Evolutionary conservation across 2,888 invertebrate species (phyloP).

Genomic region (Ctena decussata): DNA sequence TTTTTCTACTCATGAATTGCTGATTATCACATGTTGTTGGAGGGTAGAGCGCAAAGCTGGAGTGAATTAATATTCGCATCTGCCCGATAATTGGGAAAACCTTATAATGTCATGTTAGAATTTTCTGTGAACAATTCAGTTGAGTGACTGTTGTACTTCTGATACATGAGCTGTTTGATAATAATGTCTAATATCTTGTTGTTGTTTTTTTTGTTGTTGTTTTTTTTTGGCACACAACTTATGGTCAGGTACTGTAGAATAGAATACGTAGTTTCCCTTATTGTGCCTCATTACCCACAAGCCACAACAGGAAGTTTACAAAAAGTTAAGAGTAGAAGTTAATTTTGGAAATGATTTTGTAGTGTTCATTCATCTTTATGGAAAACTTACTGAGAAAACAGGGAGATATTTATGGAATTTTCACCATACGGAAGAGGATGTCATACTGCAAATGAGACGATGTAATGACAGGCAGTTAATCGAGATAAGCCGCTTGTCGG

Average conservation of each 20-base stretch:
- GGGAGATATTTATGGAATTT: background rate
- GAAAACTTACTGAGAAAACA: background rate
- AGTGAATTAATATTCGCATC: too few relatives aligned
- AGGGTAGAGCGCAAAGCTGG: too few relatives aligned
- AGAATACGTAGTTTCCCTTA: background rate
- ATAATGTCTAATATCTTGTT: too few relatives aligned
- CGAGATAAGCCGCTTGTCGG: constrained; percentile 12
- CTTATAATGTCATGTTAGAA: too few relatives aligned
- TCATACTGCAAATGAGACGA: background rate
- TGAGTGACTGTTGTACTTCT: too few relatives aligned
- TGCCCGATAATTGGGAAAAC: too few relatives aligned
- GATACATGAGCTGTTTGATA: too few relatives aligned
- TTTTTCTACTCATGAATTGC: too few relatives aligned
- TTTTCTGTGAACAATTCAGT: too few relatives aligned
- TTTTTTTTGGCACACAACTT: background rate
- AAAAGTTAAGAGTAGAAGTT: constrained; percentile 37
- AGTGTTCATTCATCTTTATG: background rate
- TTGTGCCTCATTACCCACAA: constrained; percentile 33
- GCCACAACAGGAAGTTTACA: constrained; percentile 65
- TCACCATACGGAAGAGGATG: background rate
- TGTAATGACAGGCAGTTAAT: background rate
- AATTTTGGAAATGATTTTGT: constrained; percentile 9
- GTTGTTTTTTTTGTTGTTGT: too few relatives aligned
- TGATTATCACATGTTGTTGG: too few relatives aligned
- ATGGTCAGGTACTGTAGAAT: background rate